A percentile compares a stretch with the other conserved stretches of the same genome.
Conservation (phyloP, 2,888 invertebrate species). For the Calliscelio sp. region DNA sequence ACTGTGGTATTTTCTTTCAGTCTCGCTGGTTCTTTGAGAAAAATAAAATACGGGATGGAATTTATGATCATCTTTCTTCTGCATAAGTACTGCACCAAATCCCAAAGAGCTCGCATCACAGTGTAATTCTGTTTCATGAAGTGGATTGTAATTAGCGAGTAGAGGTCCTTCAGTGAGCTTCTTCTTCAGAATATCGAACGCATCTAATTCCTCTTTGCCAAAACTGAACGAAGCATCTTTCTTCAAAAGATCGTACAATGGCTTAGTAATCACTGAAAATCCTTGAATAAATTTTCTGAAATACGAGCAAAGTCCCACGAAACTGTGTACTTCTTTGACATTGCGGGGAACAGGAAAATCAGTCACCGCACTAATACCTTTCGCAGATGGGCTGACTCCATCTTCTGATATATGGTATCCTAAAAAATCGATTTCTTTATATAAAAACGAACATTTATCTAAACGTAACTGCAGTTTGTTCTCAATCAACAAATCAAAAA, state of each 20-base stretch:
- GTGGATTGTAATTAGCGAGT: constrained; percentile 3
- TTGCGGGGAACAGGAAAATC: background rate
- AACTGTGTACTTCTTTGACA: background rate
- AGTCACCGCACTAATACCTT: background rate
- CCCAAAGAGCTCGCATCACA: constrained; percentile 23
- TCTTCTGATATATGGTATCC: constrained; percentile 73
- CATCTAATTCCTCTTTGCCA: background rate
- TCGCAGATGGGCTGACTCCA: constrained; percentile 71
- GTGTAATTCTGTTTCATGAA: constrained; percentile 22
- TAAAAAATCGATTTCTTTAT: constrained; percentile 72
- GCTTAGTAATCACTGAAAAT: constrained; percentile 9
- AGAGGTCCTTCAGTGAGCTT: constrained; percentile 9
- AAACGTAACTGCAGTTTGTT: constrained; percentile 62
- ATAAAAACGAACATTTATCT: constrained; percentile 74
- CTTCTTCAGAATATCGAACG: constrained; percentile 2
- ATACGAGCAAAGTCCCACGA: constrained; percentile 5
- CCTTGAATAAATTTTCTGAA: constrained; percentile 8
- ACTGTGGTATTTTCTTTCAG: constrained; percentile 29
- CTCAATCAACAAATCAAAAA: constrained; percentile 40
- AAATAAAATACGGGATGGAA: constrained; percentile 36
- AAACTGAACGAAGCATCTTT: background rate
- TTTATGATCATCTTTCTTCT: background rate
- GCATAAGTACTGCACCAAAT: constrained; percentile 11
- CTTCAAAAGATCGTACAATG: constrained; percentile 12
- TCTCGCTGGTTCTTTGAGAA: constrained; percentile 9